These are phyloP conservation scores for Anoncus sp. DNA, from an alignment of 2,888 invertebrate species.

Conservation along the genomic window DNA sequence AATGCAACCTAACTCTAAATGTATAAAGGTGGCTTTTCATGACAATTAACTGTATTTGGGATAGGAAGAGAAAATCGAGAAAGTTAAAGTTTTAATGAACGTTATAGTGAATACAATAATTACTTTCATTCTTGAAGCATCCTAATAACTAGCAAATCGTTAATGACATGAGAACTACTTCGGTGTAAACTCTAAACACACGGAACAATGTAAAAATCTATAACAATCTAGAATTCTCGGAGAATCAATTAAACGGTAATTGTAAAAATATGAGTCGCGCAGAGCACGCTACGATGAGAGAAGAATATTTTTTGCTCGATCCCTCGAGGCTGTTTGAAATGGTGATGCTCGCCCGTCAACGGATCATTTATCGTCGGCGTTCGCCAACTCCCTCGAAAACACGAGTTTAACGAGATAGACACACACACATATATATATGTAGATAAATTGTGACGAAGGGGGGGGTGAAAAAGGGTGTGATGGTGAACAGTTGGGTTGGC, in stretches of 20 bases:
- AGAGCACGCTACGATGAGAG: slow-evolving; percentile 37
- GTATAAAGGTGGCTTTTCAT: too few species aligned
- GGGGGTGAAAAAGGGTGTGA: slow-evolving; percentile 15
- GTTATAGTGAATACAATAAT: too few species aligned
- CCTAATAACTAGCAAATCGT: too few species aligned
- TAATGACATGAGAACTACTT: too few species aligned
- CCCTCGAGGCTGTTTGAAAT: slow-evolving; percentile 17
- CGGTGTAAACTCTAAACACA: too few species aligned
- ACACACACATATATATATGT: background rate
- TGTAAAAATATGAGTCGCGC: background rate
- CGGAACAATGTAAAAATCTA: too few species aligned
- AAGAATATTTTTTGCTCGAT: slow-evolving; percentile 14
- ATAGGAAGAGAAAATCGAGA: too few species aligned
- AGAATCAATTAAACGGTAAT: background rate
- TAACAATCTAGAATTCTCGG: too few species aligned
- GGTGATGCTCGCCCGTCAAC: slow-evolving; percentile 38
- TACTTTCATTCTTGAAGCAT: too few species aligned
- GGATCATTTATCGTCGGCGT: slow-evolving; percentile 47
- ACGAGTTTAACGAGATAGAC: slow-evolving; percentile 29
- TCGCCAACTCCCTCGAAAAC: slow-evolving; percentile 37
- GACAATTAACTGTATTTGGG: too few species aligned
- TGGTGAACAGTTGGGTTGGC: slow-evolving; percentile 59
- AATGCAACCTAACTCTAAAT: too few species aligned
- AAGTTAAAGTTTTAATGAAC: too few species aligned
- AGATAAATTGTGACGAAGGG: slow-evolving; percentile 30